Conservation (phyloP, 2,888 invertebrate genomes). For the Helobdella robusta region DNA sequence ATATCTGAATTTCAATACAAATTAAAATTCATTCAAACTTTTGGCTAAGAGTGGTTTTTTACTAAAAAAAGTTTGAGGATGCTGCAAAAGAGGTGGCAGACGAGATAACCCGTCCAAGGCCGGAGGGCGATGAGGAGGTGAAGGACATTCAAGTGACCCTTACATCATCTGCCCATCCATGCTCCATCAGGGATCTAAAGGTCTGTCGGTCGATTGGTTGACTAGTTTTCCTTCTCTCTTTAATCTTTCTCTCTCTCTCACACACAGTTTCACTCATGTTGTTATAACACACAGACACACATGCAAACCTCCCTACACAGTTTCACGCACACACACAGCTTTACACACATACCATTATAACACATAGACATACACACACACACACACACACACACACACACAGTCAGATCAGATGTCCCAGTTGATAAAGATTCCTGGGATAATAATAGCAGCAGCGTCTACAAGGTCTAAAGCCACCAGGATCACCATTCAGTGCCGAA, state of each 20-base stretch:
- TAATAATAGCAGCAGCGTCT: conserved; percentile 83
- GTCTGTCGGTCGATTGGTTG: conserved; percentile 97
- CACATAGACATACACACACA: conserved; percentile 11
- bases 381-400: conserved; percentile 6
- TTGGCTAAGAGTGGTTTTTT: too few species aligned
- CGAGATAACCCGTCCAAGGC: conserved; percentile 85
- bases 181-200: conserved; percentile 79
- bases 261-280: conserved; percentile 2
- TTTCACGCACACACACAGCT: background rate
- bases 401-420: conserved; percentile 85
- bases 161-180: conserved; percentile 71
- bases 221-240: conserved; percentile 72
- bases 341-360: background rate
- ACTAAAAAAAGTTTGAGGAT: conserved; percentile 89
- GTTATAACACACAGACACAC: conserved; percentile 11
- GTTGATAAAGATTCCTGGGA: conserved; percentile 87
- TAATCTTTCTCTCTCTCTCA: background rate
- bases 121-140: conserved; percentile 76
- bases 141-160: conserved; percentile 84
- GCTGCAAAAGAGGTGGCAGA: conserved; percentile 85
- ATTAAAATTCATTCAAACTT: too few species aligned
- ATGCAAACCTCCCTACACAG: background rate
- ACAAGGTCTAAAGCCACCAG: conserved; percentile 85
- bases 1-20: too few species aligned
- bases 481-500: conserved; percentile 88